Conservation (phyloP, 2,797 vertebrate genomes). For the Oceanodroma leucorhoa region DNA sequence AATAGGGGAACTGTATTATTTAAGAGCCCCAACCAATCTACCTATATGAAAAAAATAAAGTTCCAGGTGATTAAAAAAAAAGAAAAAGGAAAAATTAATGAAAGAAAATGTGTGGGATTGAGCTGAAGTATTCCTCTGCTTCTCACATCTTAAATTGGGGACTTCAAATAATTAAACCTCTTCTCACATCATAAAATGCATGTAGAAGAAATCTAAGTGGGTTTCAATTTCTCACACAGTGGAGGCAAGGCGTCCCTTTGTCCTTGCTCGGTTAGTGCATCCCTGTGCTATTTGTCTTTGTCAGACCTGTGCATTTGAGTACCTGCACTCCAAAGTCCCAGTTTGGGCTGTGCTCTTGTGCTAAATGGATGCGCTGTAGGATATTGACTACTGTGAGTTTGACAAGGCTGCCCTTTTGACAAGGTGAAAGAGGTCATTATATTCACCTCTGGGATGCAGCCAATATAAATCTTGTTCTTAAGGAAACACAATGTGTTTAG, state of each 20-base stretch:
- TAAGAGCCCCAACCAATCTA: not conserved
- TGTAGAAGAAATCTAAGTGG: conserved; percentile 64
- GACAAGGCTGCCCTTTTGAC: conserved; percentile 76
- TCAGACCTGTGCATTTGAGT: conserved; percentile 80
- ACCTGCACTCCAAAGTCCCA: conserved; percentile 73
- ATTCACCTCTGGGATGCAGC: conserved; percentile 56
- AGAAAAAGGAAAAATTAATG: not conserved
- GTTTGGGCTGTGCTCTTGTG: conserved; percentile 69
- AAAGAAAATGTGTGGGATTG: conserved; percentile 4
- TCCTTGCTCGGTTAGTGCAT: conserved; percentile 85
- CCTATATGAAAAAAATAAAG: conserved; percentile 38
- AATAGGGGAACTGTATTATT: conserved; percentile 29
- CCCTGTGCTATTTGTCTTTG: conserved; percentile 89
- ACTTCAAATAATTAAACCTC: conserved; percentile 71
- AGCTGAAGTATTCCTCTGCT: conserved; percentile 62
- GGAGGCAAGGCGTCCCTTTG: conserved; percentile 83
- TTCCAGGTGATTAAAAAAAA: not conserved
- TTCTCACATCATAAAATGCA: conserved; percentile 68
- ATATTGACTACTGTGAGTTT: conserved; percentile 81
- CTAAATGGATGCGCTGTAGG: conserved; percentile 84
- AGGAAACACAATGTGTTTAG: conserved; percentile 41
- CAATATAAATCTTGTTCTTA: conserved; percentile 53
- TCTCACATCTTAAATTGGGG: conserved; percentile 60
- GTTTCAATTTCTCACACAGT: conserved; percentile 66
- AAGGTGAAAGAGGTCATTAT: conserved; percentile 75